Evolutionary conservation across 1,140 invertebrate species (phyloP).

Genomic region (Drosophila bocki): DNA sequence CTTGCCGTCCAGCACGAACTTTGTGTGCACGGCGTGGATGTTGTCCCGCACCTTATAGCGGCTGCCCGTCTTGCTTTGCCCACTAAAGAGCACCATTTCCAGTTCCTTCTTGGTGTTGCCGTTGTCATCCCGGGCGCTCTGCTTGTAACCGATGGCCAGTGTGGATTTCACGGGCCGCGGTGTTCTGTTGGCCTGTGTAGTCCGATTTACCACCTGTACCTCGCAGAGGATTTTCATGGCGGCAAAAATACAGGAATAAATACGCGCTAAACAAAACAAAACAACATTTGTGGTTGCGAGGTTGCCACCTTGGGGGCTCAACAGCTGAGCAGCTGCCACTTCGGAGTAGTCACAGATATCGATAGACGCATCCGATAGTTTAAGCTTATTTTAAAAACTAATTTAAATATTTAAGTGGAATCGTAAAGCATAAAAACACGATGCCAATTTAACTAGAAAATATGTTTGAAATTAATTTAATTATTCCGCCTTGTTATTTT

Average conservation of each 20-base stretch:
- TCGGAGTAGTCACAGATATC: background rate
- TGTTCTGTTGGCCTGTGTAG: slow-evolving; percentile 83
- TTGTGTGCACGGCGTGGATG: slow-evolving; percentile 89
- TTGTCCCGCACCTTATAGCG: slow-evolving; percentile 89
- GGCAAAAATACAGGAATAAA: slow-evolving; percentile 2
- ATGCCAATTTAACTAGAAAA: too few species aligned
- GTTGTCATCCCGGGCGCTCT: slow-evolving; percentile 57
- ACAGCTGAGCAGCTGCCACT: slow-evolving; percentile 16
- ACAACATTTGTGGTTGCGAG: slow-evolving; percentile 80
- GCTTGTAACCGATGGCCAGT: slow-evolving; percentile 88
- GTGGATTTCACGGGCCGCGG: slow-evolving; percentile 87
- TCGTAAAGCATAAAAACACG: too few species aligned
- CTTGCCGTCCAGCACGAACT: slow-evolving; percentile 90
- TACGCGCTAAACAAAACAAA: slow-evolving; percentile 39
- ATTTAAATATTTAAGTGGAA: too few species aligned
- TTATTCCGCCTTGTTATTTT: too few species aligned
- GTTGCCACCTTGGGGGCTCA: slow-evolving; percentile 4
- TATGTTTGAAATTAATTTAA: too few species aligned
- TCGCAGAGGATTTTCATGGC: slow-evolving; percentile 90
- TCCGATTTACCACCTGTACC: slow-evolving; percentile 88
- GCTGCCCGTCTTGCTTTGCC: slow-evolving; percentile 88
- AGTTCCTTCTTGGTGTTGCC: slow-evolving; percentile 85
- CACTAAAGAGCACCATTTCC: slow-evolving; percentile 88
- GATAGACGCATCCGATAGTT: background rate
- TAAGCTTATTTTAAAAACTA: slow-evolving; percentile 1